A percentile compares a stretch with the other conserved stretches of the same genome.
These are phyloP conservation scores for Allacma fusca DNA, from an alignment of 2,888 invertebrate genomes.

Conservation along the genomic window DNA sequence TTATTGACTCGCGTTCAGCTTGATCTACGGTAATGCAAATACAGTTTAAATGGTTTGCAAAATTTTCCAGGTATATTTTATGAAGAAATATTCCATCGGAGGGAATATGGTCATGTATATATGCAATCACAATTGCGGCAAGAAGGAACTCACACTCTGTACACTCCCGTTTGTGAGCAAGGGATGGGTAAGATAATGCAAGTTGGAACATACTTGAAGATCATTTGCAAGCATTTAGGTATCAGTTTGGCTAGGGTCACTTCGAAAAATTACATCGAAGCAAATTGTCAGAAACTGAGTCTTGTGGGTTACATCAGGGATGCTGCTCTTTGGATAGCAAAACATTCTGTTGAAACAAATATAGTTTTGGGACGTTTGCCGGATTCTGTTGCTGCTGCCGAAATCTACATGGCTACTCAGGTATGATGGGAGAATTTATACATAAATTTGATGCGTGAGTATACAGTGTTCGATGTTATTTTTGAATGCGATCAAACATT, in stretches of 20 bases:
- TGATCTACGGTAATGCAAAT: too few species aligned
- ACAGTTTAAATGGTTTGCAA: neutral
- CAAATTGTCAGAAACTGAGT: neutral
- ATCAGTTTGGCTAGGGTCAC: neutral
- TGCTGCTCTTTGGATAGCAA: neutral
- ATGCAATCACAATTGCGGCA: neutral
- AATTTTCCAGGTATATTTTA: neutral
- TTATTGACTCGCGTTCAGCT: too few species aligned
- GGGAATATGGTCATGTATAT: neutral
- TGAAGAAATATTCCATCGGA: neutral
- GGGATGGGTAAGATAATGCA: neutral
- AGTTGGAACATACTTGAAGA: neutral
- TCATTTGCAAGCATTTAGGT: neutral
- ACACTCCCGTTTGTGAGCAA: neutral
- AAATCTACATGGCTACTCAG: constrained; percentile 5
- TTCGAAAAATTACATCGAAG: neutral
- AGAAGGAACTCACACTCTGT: neutral
- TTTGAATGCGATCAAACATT: neutral
- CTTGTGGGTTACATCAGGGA: neutral
- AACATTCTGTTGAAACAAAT: neutral
- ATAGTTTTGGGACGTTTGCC: neutral
- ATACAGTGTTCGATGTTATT: too few species aligned
- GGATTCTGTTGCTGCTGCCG: neutral
- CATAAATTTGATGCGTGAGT: neutral
- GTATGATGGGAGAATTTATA: neutral